Conservation (phyloP, 2,113 vertebrate genomes). For the Scolopax mira region DNA sequence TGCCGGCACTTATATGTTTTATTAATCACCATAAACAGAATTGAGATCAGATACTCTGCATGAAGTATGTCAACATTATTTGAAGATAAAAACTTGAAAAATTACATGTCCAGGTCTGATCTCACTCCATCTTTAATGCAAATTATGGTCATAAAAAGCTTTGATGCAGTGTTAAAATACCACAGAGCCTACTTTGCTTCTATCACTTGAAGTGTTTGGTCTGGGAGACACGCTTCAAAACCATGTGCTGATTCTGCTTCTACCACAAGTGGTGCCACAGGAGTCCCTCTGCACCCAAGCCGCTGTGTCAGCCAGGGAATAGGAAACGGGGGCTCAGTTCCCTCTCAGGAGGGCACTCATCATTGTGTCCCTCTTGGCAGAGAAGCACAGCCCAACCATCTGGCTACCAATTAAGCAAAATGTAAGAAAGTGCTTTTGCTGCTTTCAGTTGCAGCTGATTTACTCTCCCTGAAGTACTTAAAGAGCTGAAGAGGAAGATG, state of each 20-base stretch:
- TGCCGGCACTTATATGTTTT: background rate
- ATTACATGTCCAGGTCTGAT: background rate
- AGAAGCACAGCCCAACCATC: background rate
- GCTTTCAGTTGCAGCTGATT: background rate
- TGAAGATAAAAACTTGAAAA: background rate
- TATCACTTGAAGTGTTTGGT: background rate
- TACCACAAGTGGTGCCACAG: background rate
- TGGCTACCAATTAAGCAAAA: slow-evolving; percentile 16
- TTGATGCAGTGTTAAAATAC: background rate
- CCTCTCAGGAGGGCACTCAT: background rate
- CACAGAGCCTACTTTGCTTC: background rate
- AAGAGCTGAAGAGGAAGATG: background rate
- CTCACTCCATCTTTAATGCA: background rate
- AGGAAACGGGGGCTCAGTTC: background rate
- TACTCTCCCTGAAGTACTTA: background rate
- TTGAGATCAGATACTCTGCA: background rate
- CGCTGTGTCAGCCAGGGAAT: background rate
- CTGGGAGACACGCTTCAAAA: background rate
- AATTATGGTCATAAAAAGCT: background rate
- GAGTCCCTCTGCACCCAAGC: background rate
- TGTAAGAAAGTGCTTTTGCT: background rate
- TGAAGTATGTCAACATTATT: background rate
- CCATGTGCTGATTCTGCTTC: background rate
- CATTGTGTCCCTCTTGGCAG: background rate
- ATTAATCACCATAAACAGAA: slow-evolving; percentile 17